A percentile compares a stretch with the other conserved stretches of the same genome.
Conservation (phyloP, 2,113 vertebrate species). For the Chaenocephalus aceratus region DNA sequence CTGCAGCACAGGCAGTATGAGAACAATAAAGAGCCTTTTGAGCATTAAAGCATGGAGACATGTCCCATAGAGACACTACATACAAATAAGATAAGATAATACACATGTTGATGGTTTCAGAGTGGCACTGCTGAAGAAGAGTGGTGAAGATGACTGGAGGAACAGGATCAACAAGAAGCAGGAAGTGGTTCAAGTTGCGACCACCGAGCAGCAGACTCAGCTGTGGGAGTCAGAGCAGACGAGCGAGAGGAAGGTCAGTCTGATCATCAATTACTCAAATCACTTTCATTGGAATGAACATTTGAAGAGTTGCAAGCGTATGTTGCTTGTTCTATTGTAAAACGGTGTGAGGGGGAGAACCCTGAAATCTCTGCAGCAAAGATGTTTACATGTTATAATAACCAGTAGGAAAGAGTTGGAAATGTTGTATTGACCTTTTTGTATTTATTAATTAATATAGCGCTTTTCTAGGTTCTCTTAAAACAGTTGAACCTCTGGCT, state of each 20-base stretch:
- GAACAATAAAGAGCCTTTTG: too few relatives aligned
- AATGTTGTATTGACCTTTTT: too few relatives aligned
- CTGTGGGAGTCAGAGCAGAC: conserved; percentile 87
- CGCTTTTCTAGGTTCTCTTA: too few relatives aligned
- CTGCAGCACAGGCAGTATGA: too few relatives aligned
- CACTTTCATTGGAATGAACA: not conserved
- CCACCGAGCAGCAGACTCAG: conserved; percentile 77
- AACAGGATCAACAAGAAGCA: conserved; percentile 94
- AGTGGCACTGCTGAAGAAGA: conserved; percentile 94
- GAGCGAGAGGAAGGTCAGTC: conserved; percentile 89
- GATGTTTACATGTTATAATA: not conserved
- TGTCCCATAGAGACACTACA: too few relatives aligned
- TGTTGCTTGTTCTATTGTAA: not conserved
- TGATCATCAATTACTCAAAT: not conserved
- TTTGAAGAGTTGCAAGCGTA: too few relatives aligned
- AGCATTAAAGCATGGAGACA: too few relatives aligned
- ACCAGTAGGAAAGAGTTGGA: not conserved
- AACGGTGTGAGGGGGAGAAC: not conserved
- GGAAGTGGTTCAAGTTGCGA: conserved; percentile 85
- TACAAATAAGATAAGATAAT: too few relatives aligned
- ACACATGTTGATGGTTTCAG: conserved; percentile 69
- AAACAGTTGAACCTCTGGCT: too few relatives aligned
- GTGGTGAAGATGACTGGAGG: conserved; percentile 97
- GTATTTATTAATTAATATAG: too few relatives aligned
- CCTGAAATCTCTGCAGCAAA: not conserved